These are phyloP conservation scores for Ophonus ardosiacus DNA, from an alignment of 2,888 invertebrate genomes.

Conservation along the genomic window DNA sequence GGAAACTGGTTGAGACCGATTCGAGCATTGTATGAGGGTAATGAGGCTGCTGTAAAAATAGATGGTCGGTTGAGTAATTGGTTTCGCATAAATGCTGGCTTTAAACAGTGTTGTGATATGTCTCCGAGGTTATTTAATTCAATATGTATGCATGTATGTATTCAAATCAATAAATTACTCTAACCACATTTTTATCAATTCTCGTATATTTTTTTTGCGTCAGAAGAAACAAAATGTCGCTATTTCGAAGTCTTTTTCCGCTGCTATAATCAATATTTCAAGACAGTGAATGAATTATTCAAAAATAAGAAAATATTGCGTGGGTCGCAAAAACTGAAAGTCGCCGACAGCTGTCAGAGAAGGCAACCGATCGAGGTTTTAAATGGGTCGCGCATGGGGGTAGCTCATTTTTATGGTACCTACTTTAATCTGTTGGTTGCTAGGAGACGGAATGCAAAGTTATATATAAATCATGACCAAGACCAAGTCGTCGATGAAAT, in stretches of 20 bases:
- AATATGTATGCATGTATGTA: too few relatives aligned
- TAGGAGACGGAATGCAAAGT: slow-evolving; percentile 44
- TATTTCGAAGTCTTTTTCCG: slow-evolving; percentile 14
- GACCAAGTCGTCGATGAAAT: slow-evolving; percentile 10
- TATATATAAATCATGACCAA: slow-evolving; percentile 32
- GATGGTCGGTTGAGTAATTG: too few relatives aligned
- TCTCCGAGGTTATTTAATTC: too few relatives aligned
- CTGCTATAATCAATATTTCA: slow-evolving; percentile 46
- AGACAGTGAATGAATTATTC: slow-evolving; percentile 52
- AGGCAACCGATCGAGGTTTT: background rate
- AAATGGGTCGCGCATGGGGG: background rate
- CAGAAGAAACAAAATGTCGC: slow-evolving; percentile 9
- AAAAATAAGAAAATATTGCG: slow-evolving; percentile 54
- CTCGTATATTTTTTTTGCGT: slow-evolving; percentile 6
- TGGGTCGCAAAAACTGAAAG: slow-evolving; percentile 43
- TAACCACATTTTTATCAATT: slow-evolving; percentile 18
- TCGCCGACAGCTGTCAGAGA: background rate
- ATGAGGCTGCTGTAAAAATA: too few relatives aligned
- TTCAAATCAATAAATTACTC: background rate
- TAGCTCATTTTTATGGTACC: slow-evolving; percentile 41
- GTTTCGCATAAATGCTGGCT: too few relatives aligned
- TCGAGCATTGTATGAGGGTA: too few relatives aligned
- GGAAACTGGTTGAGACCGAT: too few relatives aligned
- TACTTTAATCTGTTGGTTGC: slow-evolving; percentile 50
- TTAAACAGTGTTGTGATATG: too few relatives aligned